Conservation (phyloP, 2,113 vertebrate genomes). For the Tretioscincus oriximinensis region DNA sequence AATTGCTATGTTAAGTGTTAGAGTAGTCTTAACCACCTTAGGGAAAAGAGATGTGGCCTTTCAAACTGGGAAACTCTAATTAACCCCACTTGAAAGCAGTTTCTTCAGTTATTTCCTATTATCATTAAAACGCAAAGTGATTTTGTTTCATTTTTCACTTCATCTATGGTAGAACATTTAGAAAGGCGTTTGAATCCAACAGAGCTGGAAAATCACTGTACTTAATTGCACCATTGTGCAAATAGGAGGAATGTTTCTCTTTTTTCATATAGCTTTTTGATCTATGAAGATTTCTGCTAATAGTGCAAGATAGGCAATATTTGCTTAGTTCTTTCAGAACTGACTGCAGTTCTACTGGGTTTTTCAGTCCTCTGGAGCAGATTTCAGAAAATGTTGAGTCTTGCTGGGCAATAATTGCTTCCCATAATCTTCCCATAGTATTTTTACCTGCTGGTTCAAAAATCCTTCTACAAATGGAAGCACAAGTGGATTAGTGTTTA, state of each 20-base stretch:
- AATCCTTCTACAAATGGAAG: neutral
- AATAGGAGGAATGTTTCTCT: neutral
- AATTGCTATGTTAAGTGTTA: neutral
- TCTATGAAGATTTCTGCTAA: neutral
- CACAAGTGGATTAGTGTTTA: neutral
- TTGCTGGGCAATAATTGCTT: neutral
- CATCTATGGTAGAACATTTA: neutral
- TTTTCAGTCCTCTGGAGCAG: neutral
- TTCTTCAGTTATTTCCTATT: neutral
- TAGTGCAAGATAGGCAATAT: neutral
- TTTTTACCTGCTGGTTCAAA: neutral
- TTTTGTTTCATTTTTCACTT: neutral
- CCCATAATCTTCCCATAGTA: neutral
- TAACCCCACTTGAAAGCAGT: neutral
- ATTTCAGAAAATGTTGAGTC: neutral
- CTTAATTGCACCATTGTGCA: neutral
- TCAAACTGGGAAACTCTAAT: neutral
- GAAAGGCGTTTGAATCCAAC: neutral
- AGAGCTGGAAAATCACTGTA: neutral
- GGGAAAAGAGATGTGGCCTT: neutral
- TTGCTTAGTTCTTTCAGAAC: neutral
- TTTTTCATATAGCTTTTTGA: neutral
- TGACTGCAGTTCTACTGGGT: neutral
- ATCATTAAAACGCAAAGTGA: neutral
- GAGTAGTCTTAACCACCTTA: neutral